Evolutionary conservation across 2,797 vertebrate genomes (phyloP).

Genomic region (Chelon auratus): DNA sequence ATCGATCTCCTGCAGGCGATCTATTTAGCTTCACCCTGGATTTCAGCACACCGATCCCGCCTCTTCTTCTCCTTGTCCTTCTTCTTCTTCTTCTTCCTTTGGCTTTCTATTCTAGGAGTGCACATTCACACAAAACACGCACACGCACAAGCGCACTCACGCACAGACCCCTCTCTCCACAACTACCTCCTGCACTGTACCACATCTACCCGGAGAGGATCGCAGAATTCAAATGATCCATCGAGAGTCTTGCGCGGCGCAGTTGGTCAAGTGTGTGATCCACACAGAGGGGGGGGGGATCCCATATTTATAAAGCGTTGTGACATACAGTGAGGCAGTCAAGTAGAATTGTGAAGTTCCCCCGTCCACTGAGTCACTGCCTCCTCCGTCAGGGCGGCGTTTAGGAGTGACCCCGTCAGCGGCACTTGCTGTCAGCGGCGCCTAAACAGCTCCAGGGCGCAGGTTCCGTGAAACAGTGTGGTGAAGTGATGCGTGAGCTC

Average conservation of each 20-base stretch:
- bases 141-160: conserved; percentile 6
- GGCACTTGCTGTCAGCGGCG: conserved; percentile 48
- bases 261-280: conserved; percentile 63
- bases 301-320: conserved; percentile 51
- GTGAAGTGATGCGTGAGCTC: conserved; percentile 6
- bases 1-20: conserved; percentile 60
- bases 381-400: conserved; percentile 73
- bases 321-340: conserved; percentile 42
- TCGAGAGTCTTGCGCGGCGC: conserved; percentile 59
- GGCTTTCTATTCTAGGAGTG: conserved; percentile 66
- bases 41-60: conserved; percentile 57
- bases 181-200: conserved; percentile 51
- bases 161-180: conserved; percentile 25
- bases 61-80: conserved; percentile 44
- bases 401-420: conserved; percentile 69
- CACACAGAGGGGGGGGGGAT: conserved; percentile 33
- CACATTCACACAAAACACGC: conserved; percentile 44
- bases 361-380: conserved; percentile 44
- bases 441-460: conserved; percentile 56
- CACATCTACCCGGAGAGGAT: conserved; percentile 59
- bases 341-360: conserved; percentile 64
- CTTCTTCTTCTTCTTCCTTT: conserved; percentile 50
- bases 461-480: conserved; percentile 51
- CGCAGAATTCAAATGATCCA: conserved; percentile 62
- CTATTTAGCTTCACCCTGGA: conserved; percentile 50